Evolutionary conservation across 2,888 invertebrate genomes (phyloP).

Genomic region (Hypomecis atomaria): DNA sequence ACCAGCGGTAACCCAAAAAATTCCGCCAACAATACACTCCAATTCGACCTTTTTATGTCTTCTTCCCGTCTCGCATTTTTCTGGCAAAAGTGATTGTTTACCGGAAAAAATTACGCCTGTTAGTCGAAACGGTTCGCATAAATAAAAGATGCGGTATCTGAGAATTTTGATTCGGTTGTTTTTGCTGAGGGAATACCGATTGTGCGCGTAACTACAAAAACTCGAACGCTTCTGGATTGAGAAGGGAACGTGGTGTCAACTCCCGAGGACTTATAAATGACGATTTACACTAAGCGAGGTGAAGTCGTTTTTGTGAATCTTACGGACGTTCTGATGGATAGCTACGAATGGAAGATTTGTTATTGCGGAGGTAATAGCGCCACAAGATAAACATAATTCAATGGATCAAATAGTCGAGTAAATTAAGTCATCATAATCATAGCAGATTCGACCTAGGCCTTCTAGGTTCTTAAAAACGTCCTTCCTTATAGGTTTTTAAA

Average conservation of each 20-base stretch:
- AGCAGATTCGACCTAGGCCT: too few relatives aligned
- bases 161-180: slow-evolving; percentile 82
- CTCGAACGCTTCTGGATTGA: slow-evolving; percentile 65
- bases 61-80: slow-evolving; percentile 81
- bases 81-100: slow-evolving; percentile 84
- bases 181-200: slow-evolving; percentile 69
- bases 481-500: too few relatives aligned
- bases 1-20: slow-evolving; percentile 60
- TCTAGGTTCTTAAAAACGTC: too few relatives aligned
- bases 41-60: slow-evolving; percentile 73
- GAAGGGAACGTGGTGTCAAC: slow-evolving; percentile 74
- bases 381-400: slow-evolving; percentile 1
- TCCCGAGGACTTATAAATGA: slow-evolving; percentile 62
- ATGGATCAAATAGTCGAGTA: neutral
- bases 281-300: slow-evolving; percentile 53
- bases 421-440: neutral
- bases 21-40: slow-evolving; percentile 58
- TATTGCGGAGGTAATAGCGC: slow-evolving; percentile 3
- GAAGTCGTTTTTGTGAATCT: slow-evolving; percentile 34
- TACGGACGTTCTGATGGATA: slow-evolving; percentile 20
- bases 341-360: slow-evolving; percentile 21
- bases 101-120: slow-evolving; percentile 84
- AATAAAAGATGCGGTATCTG: slow-evolving; percentile 79
- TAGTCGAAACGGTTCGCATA: slow-evolving; percentile 76
- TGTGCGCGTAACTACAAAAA: slow-evolving; percentile 68